These are phyloP conservation scores for Bagarius yarrelli DNA, from an alignment of 2,113 vertebrate genomes.

Conservation along the genomic window DNA sequence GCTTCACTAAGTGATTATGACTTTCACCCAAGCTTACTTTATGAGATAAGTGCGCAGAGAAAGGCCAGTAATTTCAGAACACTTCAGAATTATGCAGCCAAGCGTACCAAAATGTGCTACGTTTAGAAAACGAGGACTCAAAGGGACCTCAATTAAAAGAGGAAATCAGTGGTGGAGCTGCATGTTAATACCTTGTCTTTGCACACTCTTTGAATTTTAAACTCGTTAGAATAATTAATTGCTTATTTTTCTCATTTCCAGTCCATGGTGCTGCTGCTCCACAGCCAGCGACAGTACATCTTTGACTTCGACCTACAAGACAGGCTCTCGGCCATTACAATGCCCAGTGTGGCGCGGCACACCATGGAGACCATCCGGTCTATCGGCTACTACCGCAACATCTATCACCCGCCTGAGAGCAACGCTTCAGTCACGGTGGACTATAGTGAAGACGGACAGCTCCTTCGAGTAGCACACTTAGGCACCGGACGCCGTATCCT, in stretches of 20 bases:
- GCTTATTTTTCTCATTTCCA: conserved; percentile 60
- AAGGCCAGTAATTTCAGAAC: conserved; percentile 72
- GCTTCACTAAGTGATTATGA: conserved; percentile 69
- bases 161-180: conserved; percentile 66
- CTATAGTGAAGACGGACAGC: conserved; percentile 95
- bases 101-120: conserved; percentile 72
- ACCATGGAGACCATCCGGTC: conserved; percentile 98
- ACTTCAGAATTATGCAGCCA: conserved; percentile 73
- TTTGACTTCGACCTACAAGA: conserved; percentile 92
- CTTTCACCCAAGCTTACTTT: conserved; percentile 65
- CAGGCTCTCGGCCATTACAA: conserved; percentile 91
- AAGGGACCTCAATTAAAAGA: conserved; percentile 72
- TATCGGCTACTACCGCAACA: conserved; percentile 96
- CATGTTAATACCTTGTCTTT: conserved; percentile 63
- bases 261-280: conserved; percentile 97
- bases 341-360: conserved; percentile 97
- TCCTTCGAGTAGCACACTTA: conserved; percentile 89
- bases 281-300: conserved; percentile 98
- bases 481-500: conserved; percentile 90
- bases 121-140: conserved; percentile 74
- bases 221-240: conserved; percentile 55
- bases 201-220: conserved; percentile 52
- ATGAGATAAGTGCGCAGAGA: conserved; percentile 67
- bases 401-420: conserved; percentile 95
- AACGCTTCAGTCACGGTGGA: conserved; percentile 95